Evolutionary conservation across 2,113 vertebrate species (phyloP), one percentile per base, ranked within the genome.

Genomic region (Crotophaga sulcirostris): DNA sequence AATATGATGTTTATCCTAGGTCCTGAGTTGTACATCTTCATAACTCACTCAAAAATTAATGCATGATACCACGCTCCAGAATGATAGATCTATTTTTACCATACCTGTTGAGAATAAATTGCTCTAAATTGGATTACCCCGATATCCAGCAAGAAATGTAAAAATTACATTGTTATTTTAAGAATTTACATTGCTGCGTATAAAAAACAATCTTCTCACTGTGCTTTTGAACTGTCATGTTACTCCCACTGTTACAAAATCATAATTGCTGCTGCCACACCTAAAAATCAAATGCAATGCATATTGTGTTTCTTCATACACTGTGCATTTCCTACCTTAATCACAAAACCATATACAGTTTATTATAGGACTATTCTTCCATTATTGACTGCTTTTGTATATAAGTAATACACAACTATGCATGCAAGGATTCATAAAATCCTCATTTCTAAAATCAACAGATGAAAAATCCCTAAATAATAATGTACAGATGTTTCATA

Each of bases 41-140:
- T 98, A 98, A 97, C 82, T 97, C 97, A 97, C 97, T 96, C 97
- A 98, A 98, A 98, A 98, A 97, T 97, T 96, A 98, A 98, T 97
- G 97, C 94, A 94, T 97, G 97, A 88, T 95, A 97, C 96, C 94
- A 96, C 11, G 20, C 94, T 96, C 66, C 56, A 81, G 75, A 78
- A 96, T 93, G 96, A 95, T 94, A 89, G 90, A 95, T 89, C 93
- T 97, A 91, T 97, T 98, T 97, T 98, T 94, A 97, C 96, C 96
- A 97, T 96, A 97, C 96, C 97, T 96, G 95, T 97, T 97, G 96
- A 96, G 97, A 97, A 97, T 96, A 97, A 97, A 94, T 97, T 96
- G 96, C 93, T 97, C 94, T 96, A 96, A 97, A 97, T 96, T 97
- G 94, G 93, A 97, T 97, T 97, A 96, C 94, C 94, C 95, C 89